Evolutionary conservation across 2,797 vertebrate genomes (phyloP).

Genomic region (Anomalospiza imberbis): DNA sequence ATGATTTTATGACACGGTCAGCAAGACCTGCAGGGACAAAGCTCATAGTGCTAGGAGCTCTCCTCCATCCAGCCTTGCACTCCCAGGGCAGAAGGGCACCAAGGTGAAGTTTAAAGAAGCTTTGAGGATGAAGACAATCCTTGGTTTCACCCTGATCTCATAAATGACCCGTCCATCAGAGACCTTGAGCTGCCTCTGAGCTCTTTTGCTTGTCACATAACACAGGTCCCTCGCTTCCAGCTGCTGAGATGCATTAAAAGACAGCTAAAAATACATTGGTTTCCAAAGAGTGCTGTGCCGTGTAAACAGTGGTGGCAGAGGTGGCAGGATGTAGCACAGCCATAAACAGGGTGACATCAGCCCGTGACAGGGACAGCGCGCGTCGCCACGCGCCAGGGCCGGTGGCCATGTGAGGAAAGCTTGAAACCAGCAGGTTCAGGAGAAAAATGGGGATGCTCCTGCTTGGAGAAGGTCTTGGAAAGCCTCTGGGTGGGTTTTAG

Average conservation of each 20-base stretch:
- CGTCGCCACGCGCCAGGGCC: accelerated
- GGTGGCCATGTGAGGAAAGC: neutral
- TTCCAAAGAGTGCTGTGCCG: constrained; percentile 11
- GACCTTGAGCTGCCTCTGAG: neutral
- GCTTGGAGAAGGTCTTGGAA: neutral
- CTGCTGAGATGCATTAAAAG: constrained; percentile 29
- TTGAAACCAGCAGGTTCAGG: neutral
- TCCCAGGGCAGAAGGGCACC: neutral
- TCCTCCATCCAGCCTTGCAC: neutral
- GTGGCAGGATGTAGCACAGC: neutral
- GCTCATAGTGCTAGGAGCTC: neutral
- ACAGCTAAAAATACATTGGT: constrained; percentile 42
- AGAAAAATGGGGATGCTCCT: neutral
- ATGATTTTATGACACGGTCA: accelerated
- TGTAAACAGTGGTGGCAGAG: neutral
- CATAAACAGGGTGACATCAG: neutral
- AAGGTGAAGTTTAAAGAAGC: neutral
- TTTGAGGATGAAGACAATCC: neutral
- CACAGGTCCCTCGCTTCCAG: neutral
- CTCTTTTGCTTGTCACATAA: neutral
- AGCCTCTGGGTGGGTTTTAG: neutral
- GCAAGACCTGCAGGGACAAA: neutral
- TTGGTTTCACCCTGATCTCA: neutral
- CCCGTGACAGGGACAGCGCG: neutral
- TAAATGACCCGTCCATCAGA: accelerated